Evolutionary conservation across 2,113 vertebrate species (phyloP).

Genomic region (Crotalus viridis): DNA sequence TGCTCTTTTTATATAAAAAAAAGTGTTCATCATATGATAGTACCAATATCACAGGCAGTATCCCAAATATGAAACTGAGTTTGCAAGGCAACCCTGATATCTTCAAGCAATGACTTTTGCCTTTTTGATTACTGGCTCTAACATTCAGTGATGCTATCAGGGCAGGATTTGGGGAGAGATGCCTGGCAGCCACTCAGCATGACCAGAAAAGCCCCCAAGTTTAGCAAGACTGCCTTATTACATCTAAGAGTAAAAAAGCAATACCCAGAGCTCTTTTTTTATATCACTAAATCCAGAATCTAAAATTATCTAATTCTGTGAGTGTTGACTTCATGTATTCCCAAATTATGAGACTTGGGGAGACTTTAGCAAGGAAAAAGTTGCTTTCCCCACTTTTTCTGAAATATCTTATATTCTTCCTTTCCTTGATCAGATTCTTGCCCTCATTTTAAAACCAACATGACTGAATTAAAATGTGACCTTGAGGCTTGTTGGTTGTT

Average conservation of each 20-base stretch:
- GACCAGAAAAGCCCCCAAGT: background rate
- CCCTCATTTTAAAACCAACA: background rate
- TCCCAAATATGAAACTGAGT: background rate
- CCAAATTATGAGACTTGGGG: background rate
- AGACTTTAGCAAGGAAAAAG: slow-evolving; percentile 1
- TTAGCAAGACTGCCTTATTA: background rate
- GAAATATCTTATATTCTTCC: background rate
- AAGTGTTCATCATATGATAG: background rate
- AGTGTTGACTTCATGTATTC: background rate
- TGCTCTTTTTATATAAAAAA: background rate
- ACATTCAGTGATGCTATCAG: background rate
- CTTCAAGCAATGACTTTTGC: background rate
- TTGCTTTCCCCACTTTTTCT: background rate
- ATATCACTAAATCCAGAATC: background rate
- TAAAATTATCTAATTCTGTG: background rate
- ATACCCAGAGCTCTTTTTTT: background rate
- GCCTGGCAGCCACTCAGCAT: background rate
- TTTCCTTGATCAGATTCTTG: background rate
- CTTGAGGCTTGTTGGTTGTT: background rate
- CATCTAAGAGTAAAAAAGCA: background rate
- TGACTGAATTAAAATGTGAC: background rate
- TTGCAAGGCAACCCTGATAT: background rate
- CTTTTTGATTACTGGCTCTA: slow-evolving; percentile 1
- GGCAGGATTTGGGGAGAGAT: background rate
- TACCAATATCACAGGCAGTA: background rate